These are phyloP conservation scores for Elmis aenea DNA, from an alignment of 2,888 invertebrate species.

Conservation along the genomic window DNA sequence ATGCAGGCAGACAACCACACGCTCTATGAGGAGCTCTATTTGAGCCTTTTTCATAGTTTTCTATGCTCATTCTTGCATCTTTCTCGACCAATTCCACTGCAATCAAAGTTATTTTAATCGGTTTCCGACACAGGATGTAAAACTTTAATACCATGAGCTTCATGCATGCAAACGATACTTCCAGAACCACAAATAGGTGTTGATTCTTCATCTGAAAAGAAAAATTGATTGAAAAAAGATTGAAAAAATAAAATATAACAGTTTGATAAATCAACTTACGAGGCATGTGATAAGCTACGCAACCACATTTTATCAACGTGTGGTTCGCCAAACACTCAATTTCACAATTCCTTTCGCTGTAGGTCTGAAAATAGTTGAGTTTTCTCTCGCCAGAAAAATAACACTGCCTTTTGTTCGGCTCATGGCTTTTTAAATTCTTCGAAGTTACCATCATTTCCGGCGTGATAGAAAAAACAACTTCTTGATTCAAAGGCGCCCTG, in stretches of 20 bases:
- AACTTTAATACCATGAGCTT: slow-evolving; percentile 48
- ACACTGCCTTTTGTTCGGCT: slow-evolving; percentile 62
- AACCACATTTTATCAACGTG: slow-evolving; percentile 58
- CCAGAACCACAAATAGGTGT: slow-evolving; percentile 57
- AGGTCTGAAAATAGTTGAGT: slow-evolving; percentile 60
- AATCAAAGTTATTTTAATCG: slow-evolving; percentile 9
- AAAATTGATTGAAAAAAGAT: background rate
- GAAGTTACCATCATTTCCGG: slow-evolving; percentile 75
- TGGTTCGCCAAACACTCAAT: slow-evolving; percentile 68
- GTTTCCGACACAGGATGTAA: too few species aligned
- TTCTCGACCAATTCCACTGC: slow-evolving; percentile 51
- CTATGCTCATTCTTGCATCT: slow-evolving; percentile 42
- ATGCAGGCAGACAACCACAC: slow-evolving; percentile 60
- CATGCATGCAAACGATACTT: slow-evolving; percentile 51
- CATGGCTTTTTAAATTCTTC: slow-evolving; percentile 58
- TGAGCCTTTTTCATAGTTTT: slow-evolving; percentile 23
- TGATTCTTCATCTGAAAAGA: slow-evolving; percentile 50
- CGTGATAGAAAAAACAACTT: slow-evolving; percentile 65
- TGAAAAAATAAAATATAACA: background rate
- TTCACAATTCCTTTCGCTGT: slow-evolving; percentile 70
- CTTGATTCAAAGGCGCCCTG: slow-evolving; percentile 64
- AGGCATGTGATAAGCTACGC: slow-evolving; percentile 70
- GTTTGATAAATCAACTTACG: slow-evolving; percentile 45
- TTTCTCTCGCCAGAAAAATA: slow-evolving; percentile 63
- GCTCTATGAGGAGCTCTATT: slow-evolving; percentile 24